Evolutionary conservation across 2,797 vertebrate genomes (phyloP).

Genomic region (Ceryle rudis): DNA sequence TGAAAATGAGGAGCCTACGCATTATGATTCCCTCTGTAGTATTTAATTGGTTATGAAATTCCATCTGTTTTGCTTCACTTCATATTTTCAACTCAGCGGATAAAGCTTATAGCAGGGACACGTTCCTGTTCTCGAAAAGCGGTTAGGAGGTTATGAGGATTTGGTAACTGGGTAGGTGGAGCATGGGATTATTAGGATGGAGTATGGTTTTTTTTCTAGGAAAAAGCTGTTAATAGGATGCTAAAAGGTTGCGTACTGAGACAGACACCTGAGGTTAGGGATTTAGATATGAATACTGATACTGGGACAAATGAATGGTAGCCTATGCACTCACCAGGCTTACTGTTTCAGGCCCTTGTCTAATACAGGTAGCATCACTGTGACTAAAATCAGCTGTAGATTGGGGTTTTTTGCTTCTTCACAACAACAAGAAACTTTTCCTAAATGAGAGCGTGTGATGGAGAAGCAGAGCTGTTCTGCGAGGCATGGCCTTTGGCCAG

Average conservation of each 20-base stretch:
- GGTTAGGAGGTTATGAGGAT: neutral
- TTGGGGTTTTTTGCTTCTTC: rapidly evolving
- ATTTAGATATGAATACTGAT: neutral
- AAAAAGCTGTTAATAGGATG: neutral
- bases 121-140: neutral
- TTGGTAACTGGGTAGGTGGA: neutral
- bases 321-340: neutral
- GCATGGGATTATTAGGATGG: neutral
- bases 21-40: neutral
- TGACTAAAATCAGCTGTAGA: neutral
- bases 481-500: neutral
- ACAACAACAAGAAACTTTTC: neutral
- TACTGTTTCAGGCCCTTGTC: neutral
- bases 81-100: neutral
- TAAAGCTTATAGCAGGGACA: conserved; percentile 9
- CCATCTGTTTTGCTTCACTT: conserved; percentile 58
- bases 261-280: neutral
- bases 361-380: neutral
- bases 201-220: neutral
- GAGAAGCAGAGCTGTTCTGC: neutral
- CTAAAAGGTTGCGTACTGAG: neutral
- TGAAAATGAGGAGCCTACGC: neutral
- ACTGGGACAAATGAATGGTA: neutral
- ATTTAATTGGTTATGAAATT: conserved; percentile 57
- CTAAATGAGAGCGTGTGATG: neutral